A percentile compares a stretch with the other conserved stretches of the same genome.
Conservation (phyloP, 2,113 vertebrate genomes). For the Grus americana region DNA sequence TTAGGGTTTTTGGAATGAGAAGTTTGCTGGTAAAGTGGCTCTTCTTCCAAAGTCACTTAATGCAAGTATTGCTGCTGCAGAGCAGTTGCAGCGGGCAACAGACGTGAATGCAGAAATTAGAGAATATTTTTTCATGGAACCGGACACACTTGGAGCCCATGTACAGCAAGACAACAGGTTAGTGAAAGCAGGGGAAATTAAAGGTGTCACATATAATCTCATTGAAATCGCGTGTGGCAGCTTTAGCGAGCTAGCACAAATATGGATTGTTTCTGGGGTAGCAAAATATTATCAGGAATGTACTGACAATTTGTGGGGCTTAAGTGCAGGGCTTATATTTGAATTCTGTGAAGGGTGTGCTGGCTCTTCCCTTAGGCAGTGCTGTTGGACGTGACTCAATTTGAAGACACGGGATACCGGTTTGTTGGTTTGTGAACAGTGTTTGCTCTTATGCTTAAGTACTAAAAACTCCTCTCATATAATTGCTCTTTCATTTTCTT, state of each 20-base stretch:
- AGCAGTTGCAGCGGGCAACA: not conserved
- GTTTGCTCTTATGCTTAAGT: not conserved
- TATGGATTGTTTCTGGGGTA: accelerated
- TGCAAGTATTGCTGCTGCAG: not conserved
- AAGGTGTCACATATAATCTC: not conserved
- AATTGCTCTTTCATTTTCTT: not conserved
- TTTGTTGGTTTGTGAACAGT: not conserved
- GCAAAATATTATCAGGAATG: not conserved
- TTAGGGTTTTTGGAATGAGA: not conserved
- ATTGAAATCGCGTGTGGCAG: not conserved
- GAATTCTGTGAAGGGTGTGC: not conserved
- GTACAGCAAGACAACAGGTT: not conserved
- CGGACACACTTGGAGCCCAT: accelerated
- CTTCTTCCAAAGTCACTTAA: not conserved
- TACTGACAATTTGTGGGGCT: not conserved
- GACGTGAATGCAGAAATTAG: not conserved
- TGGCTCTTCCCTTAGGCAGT: not conserved
- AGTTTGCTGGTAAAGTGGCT: not conserved
- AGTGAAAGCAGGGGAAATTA: not conserved
- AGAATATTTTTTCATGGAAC: not conserved
- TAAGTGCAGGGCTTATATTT: not conserved
- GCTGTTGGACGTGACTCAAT: not conserved
- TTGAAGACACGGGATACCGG: not conserved
- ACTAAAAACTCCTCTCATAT: not conserved
- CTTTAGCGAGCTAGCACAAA: not conserved